Percentiles rank a stretch among this genome's conserved stretches.
Conservation (phyloP, 2,888 invertebrate species). For the Tigriopus californicus region DNA sequence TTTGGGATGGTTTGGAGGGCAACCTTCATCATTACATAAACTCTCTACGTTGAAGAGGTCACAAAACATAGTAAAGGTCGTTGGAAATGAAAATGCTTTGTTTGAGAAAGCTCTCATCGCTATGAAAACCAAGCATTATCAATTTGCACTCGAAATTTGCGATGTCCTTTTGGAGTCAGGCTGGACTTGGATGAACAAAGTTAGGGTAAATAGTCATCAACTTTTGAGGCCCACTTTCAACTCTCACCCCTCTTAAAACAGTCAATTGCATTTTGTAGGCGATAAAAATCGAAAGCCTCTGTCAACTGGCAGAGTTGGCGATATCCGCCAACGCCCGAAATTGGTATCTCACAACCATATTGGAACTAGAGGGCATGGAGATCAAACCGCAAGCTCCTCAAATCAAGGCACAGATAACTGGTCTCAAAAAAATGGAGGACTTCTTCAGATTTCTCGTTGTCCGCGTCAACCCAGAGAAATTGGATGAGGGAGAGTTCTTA, state of each 20-base stretch:
- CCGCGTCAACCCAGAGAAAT: background rate
- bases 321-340: background rate
- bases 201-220: background rate
- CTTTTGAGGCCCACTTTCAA: background rate
- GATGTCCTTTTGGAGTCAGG: background rate
- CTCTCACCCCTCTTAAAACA: background rate
- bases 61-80: background rate
- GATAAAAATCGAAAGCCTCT: background rate
- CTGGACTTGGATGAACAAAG: background rate
- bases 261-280: background rate
- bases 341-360: background rate
- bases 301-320: background rate
- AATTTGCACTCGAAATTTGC: background rate
- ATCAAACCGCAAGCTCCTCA: background rate
- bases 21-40: background rate
- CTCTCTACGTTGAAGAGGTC: background rate
- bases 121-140: background rate
- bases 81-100: background rate
- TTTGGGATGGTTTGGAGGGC: background rate
- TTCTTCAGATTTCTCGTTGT: background rate
- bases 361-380: background rate
- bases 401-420: background rate
- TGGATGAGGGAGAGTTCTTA: background rate
- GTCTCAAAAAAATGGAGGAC: background rate
- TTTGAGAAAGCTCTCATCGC: background rate